Evolutionary conservation across 2,113 vertebrate genomes (phyloP).

Genomic region (Neodon shergylaensis): DNA sequence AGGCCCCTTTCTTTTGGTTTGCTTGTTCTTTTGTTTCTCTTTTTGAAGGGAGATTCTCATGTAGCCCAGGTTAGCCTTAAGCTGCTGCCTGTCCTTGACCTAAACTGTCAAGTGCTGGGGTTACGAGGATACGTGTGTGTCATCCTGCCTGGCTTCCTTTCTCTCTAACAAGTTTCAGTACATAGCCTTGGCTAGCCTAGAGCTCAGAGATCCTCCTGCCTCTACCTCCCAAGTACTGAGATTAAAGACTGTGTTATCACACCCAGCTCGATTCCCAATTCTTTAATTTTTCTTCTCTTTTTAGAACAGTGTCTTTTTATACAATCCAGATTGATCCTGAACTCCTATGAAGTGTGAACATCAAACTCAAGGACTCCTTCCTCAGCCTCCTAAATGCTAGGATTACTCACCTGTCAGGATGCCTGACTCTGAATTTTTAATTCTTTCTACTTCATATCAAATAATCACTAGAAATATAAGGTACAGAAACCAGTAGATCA

Average conservation of each 20-base stretch:
- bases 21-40: neutral
- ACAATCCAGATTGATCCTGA: neutral
- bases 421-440: neutral
- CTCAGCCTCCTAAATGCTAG: neutral
- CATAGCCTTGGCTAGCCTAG: neutral
- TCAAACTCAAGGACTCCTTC: neutral
- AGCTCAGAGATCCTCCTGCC: neutral
- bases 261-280: neutral
- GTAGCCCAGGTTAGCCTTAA: neutral
- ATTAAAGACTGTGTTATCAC: neutral
- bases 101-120: neutral
- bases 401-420: neutral
- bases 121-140: neutral
- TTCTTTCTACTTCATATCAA: neutral
- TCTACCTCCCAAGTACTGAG: neutral
- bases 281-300: neutral
- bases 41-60: neutral
- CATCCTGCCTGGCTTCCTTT: neutral
- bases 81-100: neutral
- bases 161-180: neutral
- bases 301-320: neutral
- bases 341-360: neutral
- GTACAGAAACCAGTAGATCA: neutral
- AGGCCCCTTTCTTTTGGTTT: neutral
- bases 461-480: neutral